Evolutionary conservation across 2,888 invertebrate genomes (phyloP), one percentile per base, ranked within the genome.

Genomic region (Parnassius smintheus): DNA sequence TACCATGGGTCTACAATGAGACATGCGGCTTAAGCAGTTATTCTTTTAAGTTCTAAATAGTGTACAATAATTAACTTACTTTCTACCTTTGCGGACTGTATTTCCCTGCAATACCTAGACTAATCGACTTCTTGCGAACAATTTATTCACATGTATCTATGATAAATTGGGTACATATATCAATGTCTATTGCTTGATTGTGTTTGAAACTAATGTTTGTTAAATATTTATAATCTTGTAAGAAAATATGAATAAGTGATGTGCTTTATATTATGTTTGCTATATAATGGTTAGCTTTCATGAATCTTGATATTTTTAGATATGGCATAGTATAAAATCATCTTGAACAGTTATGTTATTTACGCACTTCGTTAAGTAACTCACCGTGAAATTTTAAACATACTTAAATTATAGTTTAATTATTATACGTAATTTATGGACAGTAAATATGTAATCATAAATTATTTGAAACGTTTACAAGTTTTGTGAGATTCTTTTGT

Each of bases 291-390:
- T 18, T 13, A 13, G 49, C 13, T 49, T 49, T 18, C 49, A 35
- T 35, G 7, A 7, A 35, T 35, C 35, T 13, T 49, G 52, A 52
- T 52, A 41, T 52, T 35, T 35, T 35, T 35, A 35, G 35, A 35
- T 52, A 42, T 42, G 49, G 22, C 11, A 51, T 46, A 0, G 25
- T 9, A 54, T 46, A 18, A 45, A 35, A 61, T 51, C 22, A 55
- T 46, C 52, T 62, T 57, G 22, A 13, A 25, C 56, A 52, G 52
- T 8, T 48, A 46, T 44, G 41, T 35, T 55, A 25, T 46, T 35
- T 41, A 13, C 54, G 59, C 63, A 60, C 64, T 56, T 49, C 42
- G 59, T 64, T 64, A 64, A 51, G 59, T 44, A 49, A 12, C 12
- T 56, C 64, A 64, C 59, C 44, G 46, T 45, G 52, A 56, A 52